phyloP scores from a whole-genome alignment of 2,113 vertebrate genomes.

The Ciconia stormi region DNA sequence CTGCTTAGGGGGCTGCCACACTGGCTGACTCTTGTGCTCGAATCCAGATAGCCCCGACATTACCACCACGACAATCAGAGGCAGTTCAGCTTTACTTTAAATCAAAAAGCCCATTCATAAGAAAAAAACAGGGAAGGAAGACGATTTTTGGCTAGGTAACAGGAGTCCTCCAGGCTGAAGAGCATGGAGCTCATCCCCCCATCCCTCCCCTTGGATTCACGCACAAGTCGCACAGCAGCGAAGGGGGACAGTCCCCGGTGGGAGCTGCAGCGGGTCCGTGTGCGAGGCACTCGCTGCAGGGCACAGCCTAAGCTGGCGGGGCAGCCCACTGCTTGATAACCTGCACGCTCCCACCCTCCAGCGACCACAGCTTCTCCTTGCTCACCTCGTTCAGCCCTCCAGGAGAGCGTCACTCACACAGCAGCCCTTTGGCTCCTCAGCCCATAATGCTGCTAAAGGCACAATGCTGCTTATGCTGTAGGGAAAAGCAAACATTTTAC shows the following conservation, averaged over 20 bases:
- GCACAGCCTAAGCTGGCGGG: background rate
- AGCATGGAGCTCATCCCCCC: background rate
- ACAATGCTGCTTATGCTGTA: background rate
- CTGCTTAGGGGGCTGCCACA: background rate
- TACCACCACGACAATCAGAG: accelerated
- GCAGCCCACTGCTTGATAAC: accelerated
- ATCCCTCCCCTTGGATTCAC: accelerated
- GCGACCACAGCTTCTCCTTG: background rate
- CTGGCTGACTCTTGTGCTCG: accelerated
- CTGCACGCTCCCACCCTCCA: no score
- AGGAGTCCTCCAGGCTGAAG: background rate
- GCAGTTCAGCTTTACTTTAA: background rate
- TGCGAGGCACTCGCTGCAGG: background rate
- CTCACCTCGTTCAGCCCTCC: background rate
- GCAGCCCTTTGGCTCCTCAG: accelerated
- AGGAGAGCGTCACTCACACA: accelerated
- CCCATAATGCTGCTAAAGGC: background rate
- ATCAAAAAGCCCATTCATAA: background rate
- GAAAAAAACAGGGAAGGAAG: background rate
- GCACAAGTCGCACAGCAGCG: accelerated
- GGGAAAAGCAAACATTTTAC: background rate
- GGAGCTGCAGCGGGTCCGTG: background rate
- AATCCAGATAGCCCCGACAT: accelerated
- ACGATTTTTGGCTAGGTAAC: background rate
- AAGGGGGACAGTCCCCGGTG: accelerated